Evolutionary conservation across 1,140 invertebrate genomes (phyloP), one percentile per base, ranked within the genome.

Genomic region (Leptonema lineaticorne): DNA sequence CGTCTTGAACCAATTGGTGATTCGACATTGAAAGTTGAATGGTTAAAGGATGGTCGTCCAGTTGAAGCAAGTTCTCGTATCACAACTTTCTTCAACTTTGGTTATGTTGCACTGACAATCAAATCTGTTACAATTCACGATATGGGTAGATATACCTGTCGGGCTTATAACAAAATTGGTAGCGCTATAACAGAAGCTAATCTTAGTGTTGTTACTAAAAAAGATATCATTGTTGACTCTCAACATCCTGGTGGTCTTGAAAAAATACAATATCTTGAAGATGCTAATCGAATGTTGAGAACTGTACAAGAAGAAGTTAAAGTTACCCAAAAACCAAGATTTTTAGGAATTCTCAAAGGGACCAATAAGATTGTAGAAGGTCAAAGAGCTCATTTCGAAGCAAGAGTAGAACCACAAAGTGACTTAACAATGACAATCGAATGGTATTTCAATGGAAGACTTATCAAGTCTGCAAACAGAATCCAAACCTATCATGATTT

Each of bases 331-430:
- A 88, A 90, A 72, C 94, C 94, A 26, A 85, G 89, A 75, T 96
- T 96, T 81, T 84, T 95, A 48, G 91, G 92, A 68, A 91, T 90
- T 45, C 77, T 96, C 6, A 94, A 95, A 78, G 93, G 93, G 24
- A 95, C 93, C 9, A 95, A 90, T 75, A 94, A 94, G 75, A 92
- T 99, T 72, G 87, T 93, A n/a, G 97, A 99, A 83, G 93, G 93
- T 9, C 95, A 99, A 82, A 86, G 93, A 30, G 95, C 95, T 70
- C 96, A 98, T 77, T 98, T 99, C 77, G 96, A 98, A 84, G 93
- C 92, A 37, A 89, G 94, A 65, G 90, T 97, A 41, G 95, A 97
- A 76, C 96, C 96, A 1, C 92, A 94, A 77, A 95, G 88, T 76
- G 96, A 98, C 79, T 82, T 93, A 2, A 91, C 88, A 1, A 89